Evolutionary conservation across 2,888 invertebrate species (phyloP).

Genomic region (Linnaemya vulpina): DNA sequence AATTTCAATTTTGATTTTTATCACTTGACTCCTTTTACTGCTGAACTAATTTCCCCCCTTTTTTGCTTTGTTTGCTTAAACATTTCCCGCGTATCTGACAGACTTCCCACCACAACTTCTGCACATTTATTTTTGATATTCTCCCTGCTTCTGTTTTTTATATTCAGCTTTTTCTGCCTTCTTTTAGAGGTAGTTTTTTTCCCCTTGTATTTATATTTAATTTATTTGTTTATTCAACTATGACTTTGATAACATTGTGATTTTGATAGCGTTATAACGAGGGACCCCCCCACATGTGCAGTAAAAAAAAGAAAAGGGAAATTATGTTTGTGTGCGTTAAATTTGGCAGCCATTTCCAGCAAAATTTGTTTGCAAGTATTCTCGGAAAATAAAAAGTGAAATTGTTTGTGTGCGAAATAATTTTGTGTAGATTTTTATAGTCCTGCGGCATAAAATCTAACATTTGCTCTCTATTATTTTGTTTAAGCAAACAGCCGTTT

Average conservation of each 20-base stretch:
- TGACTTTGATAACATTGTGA: constrained; percentile 41
- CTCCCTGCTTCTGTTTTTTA: not conserved
- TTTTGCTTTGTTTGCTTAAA: not conserved
- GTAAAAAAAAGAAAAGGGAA: not conserved
- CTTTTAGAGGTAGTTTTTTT: not conserved
- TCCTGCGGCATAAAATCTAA: not conserved
- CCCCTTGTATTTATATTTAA: not conserved
- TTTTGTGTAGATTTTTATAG: not conserved
- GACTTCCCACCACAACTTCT: constrained; percentile 24
- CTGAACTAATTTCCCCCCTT: too few relatives aligned
- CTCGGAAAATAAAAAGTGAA: constrained; percentile 5
- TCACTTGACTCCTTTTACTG: not conserved
- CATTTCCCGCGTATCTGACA: constrained; percentile 1
- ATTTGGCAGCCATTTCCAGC: not conserved
- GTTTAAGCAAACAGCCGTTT: not conserved
- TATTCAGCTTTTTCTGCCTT: not conserved
- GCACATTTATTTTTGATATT: constrained; percentile 25
- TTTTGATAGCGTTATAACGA: constrained; percentile 52
- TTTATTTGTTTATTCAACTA: constrained; percentile 38
- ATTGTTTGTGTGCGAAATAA: not conserved
- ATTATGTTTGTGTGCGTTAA: not conserved
- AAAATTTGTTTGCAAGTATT: not conserved
- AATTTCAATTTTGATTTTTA: not conserved
- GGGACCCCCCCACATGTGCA: constrained; percentile 1
- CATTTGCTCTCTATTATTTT: not conserved